Conservation (phyloP, 2,888 invertebrate genomes). For the Aricia artaxerxes region DNA sequence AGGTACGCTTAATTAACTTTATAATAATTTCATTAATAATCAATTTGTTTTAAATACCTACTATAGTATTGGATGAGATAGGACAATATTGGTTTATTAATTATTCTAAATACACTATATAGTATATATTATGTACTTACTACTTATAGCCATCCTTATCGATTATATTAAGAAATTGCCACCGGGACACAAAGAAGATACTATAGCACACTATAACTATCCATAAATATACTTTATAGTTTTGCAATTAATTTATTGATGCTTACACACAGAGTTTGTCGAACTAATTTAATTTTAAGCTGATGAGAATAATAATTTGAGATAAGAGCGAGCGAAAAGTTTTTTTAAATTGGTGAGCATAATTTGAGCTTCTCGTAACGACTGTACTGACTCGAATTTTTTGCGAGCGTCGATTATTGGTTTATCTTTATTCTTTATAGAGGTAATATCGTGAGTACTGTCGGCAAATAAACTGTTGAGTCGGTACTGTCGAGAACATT, state of each 20-base stretch:
- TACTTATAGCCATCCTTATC: neutral
- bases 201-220: neutral
- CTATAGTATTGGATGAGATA: too few relatives aligned
- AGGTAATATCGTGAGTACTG: neutral
- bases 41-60: neutral
- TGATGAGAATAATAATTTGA: neutral
- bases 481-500: slow-evolving; percentile 20
- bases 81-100: too few relatives aligned
- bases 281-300: neutral
- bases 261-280: neutral
- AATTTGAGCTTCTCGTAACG: neutral
- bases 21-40: neutral
- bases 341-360: too few relatives aligned
- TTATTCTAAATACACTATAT: too few relatives aligned
- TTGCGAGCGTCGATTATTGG: neutral
- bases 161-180: neutral
- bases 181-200: neutral
- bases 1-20: too few relatives aligned
- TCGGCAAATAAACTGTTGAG: slow-evolving; percentile 3
- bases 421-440: neutral
- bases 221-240: neutral
- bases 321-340: neutral
- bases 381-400: neutral
- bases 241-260: neutral
- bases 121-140: too few relatives aligned